Evolutionary conservation across 2,888 invertebrate species (phyloP).

Genomic region (Sarcophaga caerulescens): DNA sequence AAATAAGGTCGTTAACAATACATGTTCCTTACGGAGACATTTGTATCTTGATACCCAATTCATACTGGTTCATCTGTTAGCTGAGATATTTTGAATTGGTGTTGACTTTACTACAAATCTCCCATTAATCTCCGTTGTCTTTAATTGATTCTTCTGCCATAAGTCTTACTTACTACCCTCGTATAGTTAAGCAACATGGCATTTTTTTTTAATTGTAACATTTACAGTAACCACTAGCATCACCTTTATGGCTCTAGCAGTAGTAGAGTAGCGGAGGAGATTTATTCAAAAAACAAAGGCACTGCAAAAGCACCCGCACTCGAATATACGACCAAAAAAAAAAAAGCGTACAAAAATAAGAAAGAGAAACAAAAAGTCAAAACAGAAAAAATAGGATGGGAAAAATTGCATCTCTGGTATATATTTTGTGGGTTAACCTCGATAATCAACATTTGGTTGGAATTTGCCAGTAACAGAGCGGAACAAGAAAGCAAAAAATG

Average conservation of each 20-base stretch:
- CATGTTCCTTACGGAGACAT: too few relatives aligned
- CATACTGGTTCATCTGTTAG: too few relatives aligned
- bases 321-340: neutral
- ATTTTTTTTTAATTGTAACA: neutral
- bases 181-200: too few relatives aligned
- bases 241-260: neutral
- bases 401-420: slow-evolving; percentile 18
- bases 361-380: slow-evolving; percentile 7
- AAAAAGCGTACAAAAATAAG: neutral
- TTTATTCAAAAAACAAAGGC: neutral
- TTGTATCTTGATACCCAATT: too few relatives aligned
- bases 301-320: neutral
- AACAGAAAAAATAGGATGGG: neutral
- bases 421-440: slow-evolving; percentile 64
- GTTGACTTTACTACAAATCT: too few relatives aligned
- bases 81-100: too few relatives aligned
- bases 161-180: too few relatives aligned
- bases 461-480: slow-evolving; percentile 60
- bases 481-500: slow-evolving; percentile 26
- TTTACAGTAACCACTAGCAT: neutral
- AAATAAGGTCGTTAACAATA: too few relatives aligned
- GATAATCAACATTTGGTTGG: slow-evolving; percentile 61
- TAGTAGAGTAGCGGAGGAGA: neutral
- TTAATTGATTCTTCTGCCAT: too few relatives aligned
- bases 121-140: too few relatives aligned